phyloP scores from a whole-genome alignment of 2,797 vertebrate species.

The Esox masquinongy region DNA sequence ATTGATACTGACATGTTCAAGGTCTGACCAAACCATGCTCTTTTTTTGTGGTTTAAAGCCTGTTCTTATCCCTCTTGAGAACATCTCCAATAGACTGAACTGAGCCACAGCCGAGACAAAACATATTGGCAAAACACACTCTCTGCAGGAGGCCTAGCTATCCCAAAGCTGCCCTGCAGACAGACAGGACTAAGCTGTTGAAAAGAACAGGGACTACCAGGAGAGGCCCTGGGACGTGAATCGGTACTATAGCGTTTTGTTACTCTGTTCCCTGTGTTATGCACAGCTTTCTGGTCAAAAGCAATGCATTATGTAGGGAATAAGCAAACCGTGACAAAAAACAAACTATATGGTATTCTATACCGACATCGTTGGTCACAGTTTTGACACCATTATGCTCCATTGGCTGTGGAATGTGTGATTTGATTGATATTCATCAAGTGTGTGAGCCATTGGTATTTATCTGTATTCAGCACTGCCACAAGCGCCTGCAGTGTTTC shows the following conservation, averaged over 20 bases:
- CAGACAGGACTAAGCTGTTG: neutral
- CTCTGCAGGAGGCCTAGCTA: neutral
- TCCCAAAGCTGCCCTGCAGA: neutral
- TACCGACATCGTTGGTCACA: conserved; percentile 58
- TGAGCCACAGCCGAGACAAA: neutral
- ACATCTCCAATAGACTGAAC: neutral
- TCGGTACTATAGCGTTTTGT: conserved; percentile 26
- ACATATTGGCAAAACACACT: neutral
- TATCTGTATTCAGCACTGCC: conserved; percentile 25
- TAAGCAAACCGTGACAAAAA: too few species aligned
- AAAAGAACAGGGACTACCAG: neutral
- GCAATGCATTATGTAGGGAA: too few species aligned
- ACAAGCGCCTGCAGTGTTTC: conserved; percentile 54
- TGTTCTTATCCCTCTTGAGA: neutral
- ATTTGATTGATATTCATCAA: conserved; percentile 34
- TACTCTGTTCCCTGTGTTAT: neutral
- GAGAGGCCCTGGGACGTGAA: conserved; percentile 11
- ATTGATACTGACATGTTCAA: neutral
- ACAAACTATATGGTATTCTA: neutral
- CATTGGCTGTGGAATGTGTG: conserved; percentile 43
- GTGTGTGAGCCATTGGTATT: conserved; percentile 46
- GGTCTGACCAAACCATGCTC: neutral
- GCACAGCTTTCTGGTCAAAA: neutral
- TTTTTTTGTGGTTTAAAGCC: neutral
- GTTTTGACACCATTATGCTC: conserved; percentile 48